Evolutionary conservation across 2,113 vertebrate genomes (phyloP), one percentile per base, ranked within the genome.

Genomic region (Oncorhynchus tshawytscha): DNA sequence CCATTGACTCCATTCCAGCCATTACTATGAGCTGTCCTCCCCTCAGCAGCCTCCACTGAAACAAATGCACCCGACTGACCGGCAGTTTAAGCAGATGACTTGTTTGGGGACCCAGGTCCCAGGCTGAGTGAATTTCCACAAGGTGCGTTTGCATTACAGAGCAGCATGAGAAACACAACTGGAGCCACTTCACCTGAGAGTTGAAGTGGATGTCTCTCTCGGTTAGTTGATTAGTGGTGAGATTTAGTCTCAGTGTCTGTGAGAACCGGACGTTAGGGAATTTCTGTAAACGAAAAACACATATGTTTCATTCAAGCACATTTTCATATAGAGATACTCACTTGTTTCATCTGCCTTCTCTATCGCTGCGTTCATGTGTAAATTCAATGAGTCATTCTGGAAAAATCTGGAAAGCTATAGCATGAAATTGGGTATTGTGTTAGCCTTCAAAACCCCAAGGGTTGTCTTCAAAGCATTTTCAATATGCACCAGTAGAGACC

Each of bases 381-480:
- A 34, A 75, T 62, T 22, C 2, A 67, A 22, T 31, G 48, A 74
- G 59, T 22, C 59, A 22, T 66, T 81, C 79, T 71, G 73, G 4
- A 71, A 71, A 66, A 66, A 69, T 87, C 73, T 60, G 74, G 39
- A 27, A 79, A 71, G 73, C 57, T 57, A 82, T 25, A 49, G 77
- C 81, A 81, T 91, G 79, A 91, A 93, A 91, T 90, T 85, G 87
- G 73, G 82, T 76, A 80, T 90, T 90, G 89, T 91, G 75, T 68
- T 78, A 54, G 67, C 73, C 85, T 88, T 85, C 7, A 75, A 83
- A 81, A 85, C 81, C 66, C 77, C 22, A 60, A 11, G 70, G 60
- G 57, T 67, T 77, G 80, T 79, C 82, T 88, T 88, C 71, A 81
- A 91, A 88, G 84, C 81, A 77, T 85, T 59, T 87, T 91, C 78